Percentiles rank a stretch among this genome's conserved stretches.
phyloP scores from a whole-genome alignment of 2,888 invertebrate species.

The Tinea semifulvella region DNA sequence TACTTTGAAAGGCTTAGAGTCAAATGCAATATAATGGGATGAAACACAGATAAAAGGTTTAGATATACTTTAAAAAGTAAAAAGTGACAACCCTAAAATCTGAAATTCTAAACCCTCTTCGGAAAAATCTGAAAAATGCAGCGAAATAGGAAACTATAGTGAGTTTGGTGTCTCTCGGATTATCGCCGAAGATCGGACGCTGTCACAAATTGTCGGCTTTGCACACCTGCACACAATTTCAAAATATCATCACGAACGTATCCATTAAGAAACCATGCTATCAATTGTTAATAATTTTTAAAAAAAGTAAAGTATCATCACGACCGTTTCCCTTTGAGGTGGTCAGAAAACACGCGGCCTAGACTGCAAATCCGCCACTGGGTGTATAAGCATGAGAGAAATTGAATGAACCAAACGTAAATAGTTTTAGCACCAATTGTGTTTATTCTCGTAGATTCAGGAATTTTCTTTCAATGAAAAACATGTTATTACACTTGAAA shows the following conservation, averaged over 20 bases:
- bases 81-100: slow-evolving; percentile 6
- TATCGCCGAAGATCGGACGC: neutral
- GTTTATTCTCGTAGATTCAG: neutral
- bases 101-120: slow-evolving; percentile 8
- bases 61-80: too few species aligned
- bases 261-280: too few species aligned
- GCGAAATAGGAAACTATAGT: slow-evolving; percentile 6
- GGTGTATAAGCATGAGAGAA: too few species aligned
- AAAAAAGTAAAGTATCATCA: too few species aligned
- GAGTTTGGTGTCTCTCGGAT: slow-evolving; percentile 3
- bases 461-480: slow-evolving; percentile 13
- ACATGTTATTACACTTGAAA: slow-evolving; percentile 9
- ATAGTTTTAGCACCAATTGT: neutral
- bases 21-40: too few species aligned
- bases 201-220: slow-evolving; percentile 1
- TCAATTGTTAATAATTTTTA: too few species aligned
- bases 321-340: neutral
- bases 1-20: too few species aligned
- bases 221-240: neutral
- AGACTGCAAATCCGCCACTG: too few species aligned
- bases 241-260: too few species aligned
- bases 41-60: too few species aligned
- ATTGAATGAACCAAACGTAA: neutral
- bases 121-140: slow-evolving; percentile 13
- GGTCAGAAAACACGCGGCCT: too few species aligned